These are phyloP conservation scores for Cebidichthys violaceus DNA, from an alignment of 2,113 vertebrate genomes.

Conservation along the genomic window DNA sequence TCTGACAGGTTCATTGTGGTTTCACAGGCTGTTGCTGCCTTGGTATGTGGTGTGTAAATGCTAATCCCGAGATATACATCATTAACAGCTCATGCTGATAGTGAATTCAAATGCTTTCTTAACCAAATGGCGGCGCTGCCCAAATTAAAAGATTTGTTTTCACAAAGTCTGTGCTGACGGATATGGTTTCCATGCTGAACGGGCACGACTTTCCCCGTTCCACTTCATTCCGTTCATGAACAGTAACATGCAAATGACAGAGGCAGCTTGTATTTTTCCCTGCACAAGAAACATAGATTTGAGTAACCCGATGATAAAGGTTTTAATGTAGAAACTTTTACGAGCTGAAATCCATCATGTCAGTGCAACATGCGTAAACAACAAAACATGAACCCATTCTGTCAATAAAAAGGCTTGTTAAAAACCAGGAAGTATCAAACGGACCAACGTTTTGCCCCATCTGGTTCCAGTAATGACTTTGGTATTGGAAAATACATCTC, in stretches of 20 bases:
- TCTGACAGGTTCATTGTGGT: slow-evolving; percentile 33
- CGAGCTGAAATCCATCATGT: slow-evolving; percentile 49
- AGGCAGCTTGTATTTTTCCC: slow-evolving; percentile 13
- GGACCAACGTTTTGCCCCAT: slow-evolving; percentile 66
- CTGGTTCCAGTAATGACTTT: slow-evolving; percentile 76
- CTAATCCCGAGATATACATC: slow-evolving; percentile 56
- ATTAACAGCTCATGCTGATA: slow-evolving; percentile 41
- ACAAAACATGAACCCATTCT: slow-evolving; percentile 62
- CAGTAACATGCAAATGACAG: slow-evolving; percentile 17
- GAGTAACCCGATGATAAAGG: slow-evolving; percentile 13
- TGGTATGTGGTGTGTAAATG: slow-evolving; percentile 55
- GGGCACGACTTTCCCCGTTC: slow-evolving; percentile 10
- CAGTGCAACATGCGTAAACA: slow-evolving; percentile 55
- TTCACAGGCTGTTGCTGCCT: slow-evolving; percentile 57
- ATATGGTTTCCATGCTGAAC: slow-evolving; percentile 19
- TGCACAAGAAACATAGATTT: slow-evolving; percentile 27
- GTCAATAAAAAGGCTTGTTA: slow-evolving; percentile 72
- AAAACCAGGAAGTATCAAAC: slow-evolving; percentile 72
- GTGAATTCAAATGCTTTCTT: slow-evolving; percentile 38
- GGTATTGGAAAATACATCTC: slow-evolving; percentile 78
- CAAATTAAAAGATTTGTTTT: slow-evolving; percentile 41
- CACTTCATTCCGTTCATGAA: slow-evolving; percentile 14
- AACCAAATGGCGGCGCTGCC: slow-evolving; percentile 16
- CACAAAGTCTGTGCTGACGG: slow-evolving; percentile 1
- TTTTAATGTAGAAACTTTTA: slow-evolving; percentile 42